phyloP scores from a whole-genome alignment of 2,888 invertebrate genomes.

The Pseudanteris insignis region DNA sequence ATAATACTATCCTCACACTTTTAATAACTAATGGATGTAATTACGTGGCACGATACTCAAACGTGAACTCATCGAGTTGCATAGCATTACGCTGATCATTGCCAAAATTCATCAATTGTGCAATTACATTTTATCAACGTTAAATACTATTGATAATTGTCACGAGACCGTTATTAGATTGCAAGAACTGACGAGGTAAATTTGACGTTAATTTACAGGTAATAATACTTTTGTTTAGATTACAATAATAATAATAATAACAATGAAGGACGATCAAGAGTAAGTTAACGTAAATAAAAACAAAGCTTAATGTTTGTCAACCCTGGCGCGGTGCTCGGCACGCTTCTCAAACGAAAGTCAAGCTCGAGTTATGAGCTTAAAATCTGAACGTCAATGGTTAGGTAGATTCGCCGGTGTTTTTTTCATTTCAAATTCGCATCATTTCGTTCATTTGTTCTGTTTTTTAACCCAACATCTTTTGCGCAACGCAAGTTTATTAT shows the following conservation, averaged over 20 bases:
- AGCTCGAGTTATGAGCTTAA: constrained; percentile 7
- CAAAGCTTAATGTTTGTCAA: constrained; percentile 40
- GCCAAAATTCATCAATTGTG: too few species aligned
- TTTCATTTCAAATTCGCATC: constrained; percentile 8
- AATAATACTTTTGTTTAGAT: too few species aligned
- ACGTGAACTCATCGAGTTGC: constrained; percentile 46
- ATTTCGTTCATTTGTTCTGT: constrained; percentile 20
- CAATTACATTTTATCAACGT: too few species aligned
- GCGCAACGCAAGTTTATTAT: constrained; percentile 9
- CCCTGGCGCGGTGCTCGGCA: constrained; percentile 40
- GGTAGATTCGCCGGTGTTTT: constrained; percentile 15
- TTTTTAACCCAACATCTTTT: constrained; percentile 17
- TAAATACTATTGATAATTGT: too few species aligned
- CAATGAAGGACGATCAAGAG: too few species aligned
- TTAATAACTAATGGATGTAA: constrained; percentile 38
- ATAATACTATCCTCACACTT: constrained; percentile 46
- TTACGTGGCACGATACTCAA: constrained; percentile 47
- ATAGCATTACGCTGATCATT: constrained; percentile 38
- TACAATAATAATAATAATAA: too few species aligned
- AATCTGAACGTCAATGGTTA: constrained; percentile 9
- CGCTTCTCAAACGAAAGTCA: constrained; percentile 15
- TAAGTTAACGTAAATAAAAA: too few species aligned
- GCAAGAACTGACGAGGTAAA: too few species aligned
- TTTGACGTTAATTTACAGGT: too few species aligned
- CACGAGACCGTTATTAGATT: too few species aligned